Conservation (phyloP, 2,888 invertebrate species). For the Lepetodrilus schrolli region DNA sequence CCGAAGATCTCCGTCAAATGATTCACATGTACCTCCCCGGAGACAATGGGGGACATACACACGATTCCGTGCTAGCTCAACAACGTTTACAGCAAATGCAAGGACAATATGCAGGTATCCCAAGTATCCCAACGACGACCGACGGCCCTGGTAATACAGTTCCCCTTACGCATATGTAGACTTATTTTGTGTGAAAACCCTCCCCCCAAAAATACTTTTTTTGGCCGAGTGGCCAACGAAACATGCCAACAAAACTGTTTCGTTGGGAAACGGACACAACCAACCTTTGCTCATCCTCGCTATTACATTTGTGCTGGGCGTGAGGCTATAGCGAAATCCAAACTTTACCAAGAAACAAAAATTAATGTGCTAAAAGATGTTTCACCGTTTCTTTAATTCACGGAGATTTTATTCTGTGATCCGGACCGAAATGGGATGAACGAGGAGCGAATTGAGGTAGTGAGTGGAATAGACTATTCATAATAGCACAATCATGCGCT, state of each 20-base stretch:
- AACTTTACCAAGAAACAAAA: conserved; percentile 16
- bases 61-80: conserved; percentile 48
- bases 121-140: conserved; percentile 80
- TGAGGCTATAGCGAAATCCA: not conserved
- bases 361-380: conserved; percentile 16
- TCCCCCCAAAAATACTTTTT: not conserved
- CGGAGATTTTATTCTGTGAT: not conserved
- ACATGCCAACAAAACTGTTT: not conserved
- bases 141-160: conserved; percentile 78
- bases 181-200: conserved; percentile 36
- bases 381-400: not conserved
- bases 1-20: conserved; percentile 82
- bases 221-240: not conserved
- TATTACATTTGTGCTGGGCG: not conserved
- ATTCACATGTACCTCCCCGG: conserved; percentile 83
- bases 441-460: not conserved
- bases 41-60: conserved; percentile 51
- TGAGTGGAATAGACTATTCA: not conserved
- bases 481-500: not conserved
- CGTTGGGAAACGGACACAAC: not conserved
- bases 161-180: conserved; percentile 81
- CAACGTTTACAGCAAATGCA: conserved; percentile 63
- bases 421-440: not conserved
- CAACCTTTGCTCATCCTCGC: conserved; percentile 4
- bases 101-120: conserved; percentile 76